phyloP scores from a whole-genome alignment of 2,888 invertebrate species.

The Papilio protenor region DNA sequence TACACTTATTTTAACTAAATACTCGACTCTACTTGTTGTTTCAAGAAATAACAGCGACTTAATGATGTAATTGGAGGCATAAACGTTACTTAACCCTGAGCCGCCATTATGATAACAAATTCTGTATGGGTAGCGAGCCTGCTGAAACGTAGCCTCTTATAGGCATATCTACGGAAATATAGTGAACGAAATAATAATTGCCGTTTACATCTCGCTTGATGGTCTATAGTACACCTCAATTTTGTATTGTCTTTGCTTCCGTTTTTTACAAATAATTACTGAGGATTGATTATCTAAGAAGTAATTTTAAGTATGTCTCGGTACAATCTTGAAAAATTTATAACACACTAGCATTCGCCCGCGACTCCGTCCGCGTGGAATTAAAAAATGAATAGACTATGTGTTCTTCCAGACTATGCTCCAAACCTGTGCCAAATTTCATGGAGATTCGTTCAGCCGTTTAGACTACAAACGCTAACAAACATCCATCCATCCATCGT shows the following conservation, averaged over 20 bases:
- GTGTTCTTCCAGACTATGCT: too few species aligned
- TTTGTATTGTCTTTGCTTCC: too few species aligned
- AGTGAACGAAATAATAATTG: not conserved
- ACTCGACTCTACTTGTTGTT: constrained; percentile 54
- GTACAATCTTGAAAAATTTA: not conserved
- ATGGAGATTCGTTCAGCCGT: too few species aligned
- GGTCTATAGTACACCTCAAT: not conserved
- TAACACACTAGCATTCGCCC: too few species aligned
- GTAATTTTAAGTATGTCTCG: too few species aligned
- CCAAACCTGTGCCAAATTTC: too few species aligned
- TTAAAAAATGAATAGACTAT: too few species aligned
- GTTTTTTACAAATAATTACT: too few species aligned
- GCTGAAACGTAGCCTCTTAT: constrained; percentile 50
- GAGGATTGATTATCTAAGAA: too few species aligned
- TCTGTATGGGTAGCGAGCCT: constrained; percentile 56
- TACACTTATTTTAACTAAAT: constrained; percentile 49
- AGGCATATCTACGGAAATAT: not conserved
- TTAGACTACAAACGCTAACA: too few species aligned
- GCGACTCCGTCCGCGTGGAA: too few species aligned
- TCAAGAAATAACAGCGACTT: constrained; percentile 64
- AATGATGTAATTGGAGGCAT: constrained; percentile 70
- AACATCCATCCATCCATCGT: too few species aligned
- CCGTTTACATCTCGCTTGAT: not conserved
- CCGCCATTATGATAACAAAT: constrained; percentile 68
- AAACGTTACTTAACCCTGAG: constrained; percentile 67